Conservation (phyloP, 2,113 vertebrate species). For the Cettia cetti region DNA sequence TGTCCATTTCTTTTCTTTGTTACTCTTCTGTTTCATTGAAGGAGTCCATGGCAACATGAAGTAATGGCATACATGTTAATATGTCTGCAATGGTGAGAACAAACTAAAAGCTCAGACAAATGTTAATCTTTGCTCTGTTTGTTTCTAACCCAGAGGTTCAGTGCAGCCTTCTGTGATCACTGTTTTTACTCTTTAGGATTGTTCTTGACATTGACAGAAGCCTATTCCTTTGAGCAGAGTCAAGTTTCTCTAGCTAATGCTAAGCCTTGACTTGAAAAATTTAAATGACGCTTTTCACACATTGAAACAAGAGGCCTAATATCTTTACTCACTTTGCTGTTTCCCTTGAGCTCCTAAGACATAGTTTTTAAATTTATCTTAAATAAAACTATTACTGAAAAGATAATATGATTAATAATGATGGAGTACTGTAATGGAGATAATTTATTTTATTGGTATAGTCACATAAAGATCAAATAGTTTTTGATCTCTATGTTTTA, state of each 20-base stretch:
- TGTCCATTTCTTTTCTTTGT: background rate
- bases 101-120: constrained; percentile 12
- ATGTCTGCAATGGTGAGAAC: background rate
- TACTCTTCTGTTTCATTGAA: constrained; percentile 14
- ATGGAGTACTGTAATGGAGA: background rate
- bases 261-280: constrained; percentile 27
- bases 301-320: constrained; percentile 7
- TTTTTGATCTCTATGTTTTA: background rate
- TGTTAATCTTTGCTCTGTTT: constrained; percentile 16
- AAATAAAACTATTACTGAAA: background rate
- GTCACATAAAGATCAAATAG: background rate
- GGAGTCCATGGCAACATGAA: background rate
- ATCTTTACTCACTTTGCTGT: background rate
- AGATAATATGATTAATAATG: background rate
- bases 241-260: constrained; percentile 3
- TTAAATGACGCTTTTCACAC: background rate
- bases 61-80: background rate
- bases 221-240: constrained; percentile 27
- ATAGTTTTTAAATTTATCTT: constrained; percentile 7
- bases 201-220: constrained; percentile 34
- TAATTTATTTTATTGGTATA: background rate
- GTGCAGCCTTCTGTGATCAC: background rate
- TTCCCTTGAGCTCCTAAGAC: background rate
- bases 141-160: background rate
- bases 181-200: constrained; percentile 25